A percentile compares a stretch with the other conserved stretches of the same genome.
phyloP scores from a whole-genome alignment of 2,888 invertebrate species.

The Dicycla oo region DNA sequence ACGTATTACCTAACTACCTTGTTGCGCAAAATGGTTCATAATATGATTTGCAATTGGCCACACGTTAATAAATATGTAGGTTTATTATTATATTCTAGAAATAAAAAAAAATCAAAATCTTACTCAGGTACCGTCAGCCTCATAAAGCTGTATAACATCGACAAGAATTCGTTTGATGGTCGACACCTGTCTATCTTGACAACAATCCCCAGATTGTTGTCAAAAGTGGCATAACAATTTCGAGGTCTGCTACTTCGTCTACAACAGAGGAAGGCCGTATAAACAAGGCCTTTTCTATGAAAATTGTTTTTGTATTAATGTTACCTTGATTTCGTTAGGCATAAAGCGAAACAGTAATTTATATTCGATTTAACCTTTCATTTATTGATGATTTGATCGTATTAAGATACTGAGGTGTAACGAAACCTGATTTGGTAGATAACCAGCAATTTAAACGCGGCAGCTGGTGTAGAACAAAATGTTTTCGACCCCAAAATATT shows the following conservation, averaged over 20 bases:
- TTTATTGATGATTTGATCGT: conserved; percentile 12
- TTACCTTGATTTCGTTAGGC: conserved; percentile 45
- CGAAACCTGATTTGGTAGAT: conserved; percentile 6
- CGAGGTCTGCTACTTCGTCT: background rate
- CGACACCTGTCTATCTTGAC: too few relatives aligned
- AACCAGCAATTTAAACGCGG: background rate
- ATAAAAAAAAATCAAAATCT: background rate
- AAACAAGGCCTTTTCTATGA: conserved; percentile 46
- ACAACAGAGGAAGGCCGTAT: conserved; percentile 33
- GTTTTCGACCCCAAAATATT: conserved; percentile 35
- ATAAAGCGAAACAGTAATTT: conserved; percentile 33
- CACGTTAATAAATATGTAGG: conserved; percentile 9
- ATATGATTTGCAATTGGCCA: conserved; percentile 14
- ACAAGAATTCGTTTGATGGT: background rate
- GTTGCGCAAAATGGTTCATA: conserved; percentile 16
- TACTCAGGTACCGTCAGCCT: background rate
- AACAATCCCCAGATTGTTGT: background rate
- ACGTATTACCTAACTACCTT: background rate
- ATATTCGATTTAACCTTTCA: conserved; percentile 14
- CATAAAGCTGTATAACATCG: too few relatives aligned
- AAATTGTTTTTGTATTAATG: conserved; percentile 25
- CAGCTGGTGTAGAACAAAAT: conserved; percentile 11
- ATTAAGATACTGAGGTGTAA: conserved; percentile 12
- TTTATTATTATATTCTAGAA: conserved; percentile 1
- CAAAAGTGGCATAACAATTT: background rate